phyloP scores from a whole-genome alignment of 2,113 vertebrate genomes.

The Morone chrysops region DNA sequence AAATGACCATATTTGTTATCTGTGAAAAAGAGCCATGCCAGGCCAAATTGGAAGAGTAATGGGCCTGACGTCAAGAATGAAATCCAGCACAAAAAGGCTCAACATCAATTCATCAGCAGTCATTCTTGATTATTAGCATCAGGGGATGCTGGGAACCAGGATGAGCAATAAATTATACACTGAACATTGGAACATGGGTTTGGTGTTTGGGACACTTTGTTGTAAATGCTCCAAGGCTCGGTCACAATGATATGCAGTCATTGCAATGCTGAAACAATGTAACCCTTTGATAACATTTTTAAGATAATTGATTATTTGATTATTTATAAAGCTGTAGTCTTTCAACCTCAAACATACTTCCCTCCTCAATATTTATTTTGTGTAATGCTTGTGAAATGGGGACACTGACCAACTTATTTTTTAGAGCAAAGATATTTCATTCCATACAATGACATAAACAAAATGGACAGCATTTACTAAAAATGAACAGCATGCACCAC shows the following conservation, averaged over 20 bases:
- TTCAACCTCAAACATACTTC: background rate
- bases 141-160: constrained; percentile 43
- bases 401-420: background rate
- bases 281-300: background rate
- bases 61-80: constrained; percentile 74
- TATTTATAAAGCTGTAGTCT: too few species aligned
- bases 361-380: background rate
- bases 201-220: constrained; percentile 27
- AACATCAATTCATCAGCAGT: constrained; percentile 85
- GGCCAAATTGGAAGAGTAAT: constrained; percentile 86
- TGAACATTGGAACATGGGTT: constrained; percentile 20
- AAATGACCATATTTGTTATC: constrained; percentile 83
- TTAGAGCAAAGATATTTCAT: background rate
- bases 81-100: constrained; percentile 73
- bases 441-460: background rate
- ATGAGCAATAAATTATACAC: constrained; percentile 41
- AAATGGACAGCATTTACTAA: background rate
- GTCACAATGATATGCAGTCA: background rate
- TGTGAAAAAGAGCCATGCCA: constrained; percentile 77
- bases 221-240: background rate
- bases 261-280: background rate
- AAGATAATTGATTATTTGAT: background rate
- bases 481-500: background rate
- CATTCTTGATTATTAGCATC: constrained; percentile 79
- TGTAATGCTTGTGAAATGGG: background rate